A percentile compares a stretch with the other conserved stretches of the same genome.
These are phyloP conservation scores for Rhizomys pruinosus DNA, from an alignment of 2,113 vertebrate species.

Conservation along the genomic window DNA sequence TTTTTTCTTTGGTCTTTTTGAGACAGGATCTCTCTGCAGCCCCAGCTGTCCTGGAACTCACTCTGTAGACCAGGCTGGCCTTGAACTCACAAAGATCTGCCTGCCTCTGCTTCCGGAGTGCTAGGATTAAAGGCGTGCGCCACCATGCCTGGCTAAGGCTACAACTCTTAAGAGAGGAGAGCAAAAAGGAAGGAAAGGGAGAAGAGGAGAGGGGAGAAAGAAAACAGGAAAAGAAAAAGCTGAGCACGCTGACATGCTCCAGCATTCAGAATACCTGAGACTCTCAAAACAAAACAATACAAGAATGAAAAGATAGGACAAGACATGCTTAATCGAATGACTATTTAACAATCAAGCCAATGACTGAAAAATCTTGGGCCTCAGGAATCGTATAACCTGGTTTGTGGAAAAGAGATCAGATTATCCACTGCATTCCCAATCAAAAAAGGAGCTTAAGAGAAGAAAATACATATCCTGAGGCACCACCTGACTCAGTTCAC, in stretches of 20 bases:
- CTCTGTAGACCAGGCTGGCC: no score
- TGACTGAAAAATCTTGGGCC: not conserved
- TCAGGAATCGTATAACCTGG: slow-evolving; percentile 16
- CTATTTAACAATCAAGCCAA: not conserved
- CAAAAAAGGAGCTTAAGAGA: not conserved
- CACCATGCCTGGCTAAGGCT: no score
- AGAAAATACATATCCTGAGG: slow-evolving; percentile 20
- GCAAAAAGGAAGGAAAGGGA: no score
- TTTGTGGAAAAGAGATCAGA: not conserved
- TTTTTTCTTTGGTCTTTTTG: no score
- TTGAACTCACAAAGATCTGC: no score
- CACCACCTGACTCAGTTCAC: not conserved
- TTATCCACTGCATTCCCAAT: not conserved
- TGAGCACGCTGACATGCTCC: no score
- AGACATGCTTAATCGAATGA: not conserved
- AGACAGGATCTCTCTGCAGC: no score
- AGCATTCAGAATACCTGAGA: not conserved
- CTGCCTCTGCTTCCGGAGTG: no score
- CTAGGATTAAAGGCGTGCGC: no score
- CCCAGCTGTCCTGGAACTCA: no score
- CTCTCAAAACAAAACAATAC: not conserved
- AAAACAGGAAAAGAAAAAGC: not conserved
- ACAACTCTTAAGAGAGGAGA: no score
- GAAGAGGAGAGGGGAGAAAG: not conserved
- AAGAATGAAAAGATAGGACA: not conserved